Base-by-base conservation (phyloP, 2,113 vertebrate genomes). In the Limanda limanda region DNA sequence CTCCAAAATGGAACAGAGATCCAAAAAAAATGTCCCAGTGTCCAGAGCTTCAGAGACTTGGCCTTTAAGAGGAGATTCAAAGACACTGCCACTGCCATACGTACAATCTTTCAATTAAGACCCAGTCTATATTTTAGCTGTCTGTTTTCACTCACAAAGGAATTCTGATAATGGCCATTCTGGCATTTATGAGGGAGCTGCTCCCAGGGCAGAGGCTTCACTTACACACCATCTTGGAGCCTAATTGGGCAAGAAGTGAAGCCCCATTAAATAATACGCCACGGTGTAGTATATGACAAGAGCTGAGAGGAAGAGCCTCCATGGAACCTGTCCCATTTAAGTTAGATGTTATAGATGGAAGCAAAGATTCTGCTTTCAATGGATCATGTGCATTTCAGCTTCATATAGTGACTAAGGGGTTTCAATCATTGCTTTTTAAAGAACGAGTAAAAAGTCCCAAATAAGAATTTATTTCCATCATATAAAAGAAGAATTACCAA, bases 181-280 rank as follows among this genome's bases (percentile, higher is more conserved):
- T 94, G 94, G 87, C 94, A 94, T 95, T 95, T 94, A 75, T 89
- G 67, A 74, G 73, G 71, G 78, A 93, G 85, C 79, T 86, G 83
- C 80, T 88, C 83, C 48, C 75, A 25, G 74, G 69, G 76, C 78
- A 87, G 78, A 70, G 75, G 79, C 76, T 91, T 76, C 75, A 75
- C 85, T 91, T 89, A 86, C 86, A 94, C 85, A 88, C 76, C 79
- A 83, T 77, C 88, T 85, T 83, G 67, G 71, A 74, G 86, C 85
- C 82, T 95, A 95, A 95, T 95, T 95, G 93, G 94, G 69, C 65
- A 73, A 75, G 78, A 83, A 88, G 68, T 80, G 72, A 88, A 79
- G 85, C 48, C 72, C 82, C 71, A 90, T 92, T 92, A 90, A 88
- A 88, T 86, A 78, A 90, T 84, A 74, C 35, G 59, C 40, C 59